Percentiles rank a stretch among this genome's conserved stretches.
These are phyloP conservation scores for Clarias platycephalus DNA, from an alignment of 2,797 vertebrate genomes.

Conservation along the genomic window DNA sequence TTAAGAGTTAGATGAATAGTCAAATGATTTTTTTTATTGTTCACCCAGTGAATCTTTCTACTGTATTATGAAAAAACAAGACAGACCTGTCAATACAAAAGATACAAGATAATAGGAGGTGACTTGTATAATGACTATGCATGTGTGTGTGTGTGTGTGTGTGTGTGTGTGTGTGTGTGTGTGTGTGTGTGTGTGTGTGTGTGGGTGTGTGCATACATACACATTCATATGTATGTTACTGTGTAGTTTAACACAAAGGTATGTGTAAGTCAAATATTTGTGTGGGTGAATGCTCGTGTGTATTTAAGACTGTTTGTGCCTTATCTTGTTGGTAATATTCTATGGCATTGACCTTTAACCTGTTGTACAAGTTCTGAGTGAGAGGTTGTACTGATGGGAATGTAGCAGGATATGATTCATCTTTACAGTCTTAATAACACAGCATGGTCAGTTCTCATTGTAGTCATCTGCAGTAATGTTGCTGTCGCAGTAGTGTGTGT, in stretches of 20 bases:
- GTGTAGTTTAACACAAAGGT: constrained; percentile 18
- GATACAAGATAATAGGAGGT: not conserved
- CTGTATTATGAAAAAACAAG: too few species aligned
- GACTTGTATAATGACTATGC: not conserved
- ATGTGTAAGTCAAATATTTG: constrained; percentile 21
- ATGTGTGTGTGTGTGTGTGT: constrained; percentile 11
- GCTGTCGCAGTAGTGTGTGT: not conserved
- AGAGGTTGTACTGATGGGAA: constrained; percentile 51
- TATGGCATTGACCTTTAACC: constrained; percentile 62
- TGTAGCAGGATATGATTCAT: constrained; percentile 52
- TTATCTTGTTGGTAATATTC: constrained; percentile 30
- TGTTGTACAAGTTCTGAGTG: constrained; percentile 55
- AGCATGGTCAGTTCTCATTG: not conserved
- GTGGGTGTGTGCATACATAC: constrained; percentile 12
- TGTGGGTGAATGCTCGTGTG: not conserved
- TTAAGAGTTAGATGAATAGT: not conserved
- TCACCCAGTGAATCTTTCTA: too few species aligned
- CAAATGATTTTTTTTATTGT: not conserved
- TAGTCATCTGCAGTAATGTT: not conserved
- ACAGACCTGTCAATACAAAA: not conserved
- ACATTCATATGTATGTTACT: not conserved
- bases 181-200: constrained; percentile 24
- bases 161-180: constrained; percentile 16
- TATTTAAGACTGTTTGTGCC: not conserved
- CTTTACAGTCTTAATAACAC: constrained; percentile 30